A percentile compares a stretch with the other conserved stretches of the same genome.
Conservation (phyloP, 2,888 invertebrate species). For the Agonopterix heracliana region DNA sequence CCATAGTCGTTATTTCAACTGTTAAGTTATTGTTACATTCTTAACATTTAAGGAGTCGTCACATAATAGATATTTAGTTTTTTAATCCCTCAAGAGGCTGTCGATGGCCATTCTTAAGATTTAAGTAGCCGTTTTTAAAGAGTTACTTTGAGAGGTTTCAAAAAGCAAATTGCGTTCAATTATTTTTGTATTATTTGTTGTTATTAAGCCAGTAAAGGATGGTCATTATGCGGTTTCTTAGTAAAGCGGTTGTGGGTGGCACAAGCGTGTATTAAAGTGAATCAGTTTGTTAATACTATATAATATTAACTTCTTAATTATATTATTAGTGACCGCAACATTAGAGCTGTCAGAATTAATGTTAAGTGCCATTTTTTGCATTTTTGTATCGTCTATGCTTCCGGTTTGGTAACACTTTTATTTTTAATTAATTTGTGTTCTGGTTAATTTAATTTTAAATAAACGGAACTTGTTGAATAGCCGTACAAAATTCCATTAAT, state of each 20-base stretch:
- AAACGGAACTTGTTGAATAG: no score
- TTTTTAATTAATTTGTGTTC: no score
- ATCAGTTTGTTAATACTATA: constrained; percentile 2
- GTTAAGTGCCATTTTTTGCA: no score
- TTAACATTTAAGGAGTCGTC: constrained; percentile 13
- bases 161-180: constrained; percentile 36
- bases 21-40: constrained; percentile 28
- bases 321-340: constrained; percentile 1
- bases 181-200: constrained; percentile 30
- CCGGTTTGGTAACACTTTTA: no score
- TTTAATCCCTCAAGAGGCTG: constrained; percentile 33
- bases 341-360: background rate
- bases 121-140: constrained; percentile 19
- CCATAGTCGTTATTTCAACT: constrained; percentile 30
- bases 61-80: constrained; percentile 23
- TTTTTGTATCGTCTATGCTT: no score
- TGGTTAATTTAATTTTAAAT: no score
- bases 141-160: constrained; percentile 22
- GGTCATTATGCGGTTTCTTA: constrained; percentile 4
- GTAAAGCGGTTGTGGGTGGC: constrained; percentile 4
- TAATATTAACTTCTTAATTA: constrained; percentile 5
- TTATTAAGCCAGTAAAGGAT: constrained; percentile 25
- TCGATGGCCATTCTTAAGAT: constrained; percentile 6
- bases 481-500: no score
- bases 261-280: background rate